phyloP scores from a whole-genome alignment of 2,888 invertebrate species.

The Leptinotarsa rubiginosa region DNA sequence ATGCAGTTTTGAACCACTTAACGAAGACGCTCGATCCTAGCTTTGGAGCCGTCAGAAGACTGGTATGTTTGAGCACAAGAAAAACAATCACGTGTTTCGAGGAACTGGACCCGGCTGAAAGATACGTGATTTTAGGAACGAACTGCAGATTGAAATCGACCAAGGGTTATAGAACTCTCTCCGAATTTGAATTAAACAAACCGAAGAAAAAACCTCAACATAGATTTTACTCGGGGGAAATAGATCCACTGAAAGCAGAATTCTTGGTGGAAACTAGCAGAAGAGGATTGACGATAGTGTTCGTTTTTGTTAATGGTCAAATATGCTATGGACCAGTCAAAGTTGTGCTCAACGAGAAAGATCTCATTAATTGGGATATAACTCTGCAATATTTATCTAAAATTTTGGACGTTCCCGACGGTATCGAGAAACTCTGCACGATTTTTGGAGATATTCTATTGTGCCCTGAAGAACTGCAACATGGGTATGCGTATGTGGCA shows the following conservation, averaged over 20 bases:
- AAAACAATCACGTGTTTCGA: conserved; percentile 35
- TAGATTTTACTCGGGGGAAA: conserved; percentile 38
- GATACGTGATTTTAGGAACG: conserved; percentile 35
- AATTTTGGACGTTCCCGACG: conserved; percentile 41
- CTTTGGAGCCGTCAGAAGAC: conserved; percentile 39
- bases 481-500: conserved; percentile 49
- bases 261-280: conserved; percentile 36
- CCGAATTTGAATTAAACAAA: conserved; percentile 31
- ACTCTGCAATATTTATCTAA: conserved; percentile 35
- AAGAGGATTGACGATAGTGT: conserved; percentile 38
- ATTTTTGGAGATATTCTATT: conserved; percentile 42
- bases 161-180: conserved; percentile 33
- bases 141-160: conserved; percentile 33
- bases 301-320: conserved; percentile 36
- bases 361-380: conserved; percentile 34
- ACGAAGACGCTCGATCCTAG: conserved; percentile 31
- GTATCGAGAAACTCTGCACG: conserved; percentile 42
- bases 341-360: conserved; percentile 37
- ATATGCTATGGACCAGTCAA: conserved; percentile 35
- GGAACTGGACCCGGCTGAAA: conserved; percentile 33
- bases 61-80: conserved; percentile 33
- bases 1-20: conserved; percentile 32
- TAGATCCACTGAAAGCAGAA: conserved; percentile 25
- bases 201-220: conserved; percentile 26
- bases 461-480: conserved; percentile 41